Percentiles rank a stretch among this genome's conserved stretches.
Evolutionary conservation across 2,888 invertebrate species (phyloP).

Genomic region (Cephus spinipes): DNA sequence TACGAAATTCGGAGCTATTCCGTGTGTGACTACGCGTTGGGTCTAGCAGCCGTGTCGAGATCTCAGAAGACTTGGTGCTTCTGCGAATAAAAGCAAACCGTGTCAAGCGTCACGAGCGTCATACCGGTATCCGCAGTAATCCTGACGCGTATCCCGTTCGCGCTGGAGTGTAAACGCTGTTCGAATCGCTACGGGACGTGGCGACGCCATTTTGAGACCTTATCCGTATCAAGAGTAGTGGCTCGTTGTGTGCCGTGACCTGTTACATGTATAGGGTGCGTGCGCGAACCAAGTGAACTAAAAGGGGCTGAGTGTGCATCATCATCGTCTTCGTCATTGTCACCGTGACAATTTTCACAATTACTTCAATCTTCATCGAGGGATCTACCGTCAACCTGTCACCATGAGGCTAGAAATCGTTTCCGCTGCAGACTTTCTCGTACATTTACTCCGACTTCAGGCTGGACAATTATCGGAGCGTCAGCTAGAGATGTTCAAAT

Average conservation of each 20-base stretch:
- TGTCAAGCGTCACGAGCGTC: constrained; percentile 1
- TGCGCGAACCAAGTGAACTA: neutral
- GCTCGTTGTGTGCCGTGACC: constrained; percentile 7
- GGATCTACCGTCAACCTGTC: constrained; percentile 12
- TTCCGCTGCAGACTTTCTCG: constrained; percentile 69
- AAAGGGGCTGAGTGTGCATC: constrained; percentile 1
- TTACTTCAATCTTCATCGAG: neutral
- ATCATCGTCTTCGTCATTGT: constrained; percentile 2
- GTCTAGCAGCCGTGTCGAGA: neutral
- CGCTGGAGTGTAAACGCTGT: constrained; percentile 11
- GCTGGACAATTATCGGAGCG: constrained; percentile 63
- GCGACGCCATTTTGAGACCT: constrained; percentile 59
- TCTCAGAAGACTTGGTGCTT: neutral
- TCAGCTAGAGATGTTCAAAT: constrained; percentile 67
- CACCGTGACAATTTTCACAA: neutral
- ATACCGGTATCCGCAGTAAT: neutral
- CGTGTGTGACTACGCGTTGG: neutral
- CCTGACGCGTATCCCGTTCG: constrained; percentile 13
- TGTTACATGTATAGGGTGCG: neutral
- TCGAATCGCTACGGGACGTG: constrained; percentile 52
- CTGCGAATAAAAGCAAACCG: neutral
- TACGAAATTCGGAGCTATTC: neutral
- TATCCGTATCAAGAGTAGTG: constrained; percentile 39
- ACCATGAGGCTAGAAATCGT: constrained; percentile 69
- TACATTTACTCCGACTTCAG: constrained; percentile 67